Conservation (phyloP, 1,140 invertebrate genomes). For the Cotesia typhae region DNA sequence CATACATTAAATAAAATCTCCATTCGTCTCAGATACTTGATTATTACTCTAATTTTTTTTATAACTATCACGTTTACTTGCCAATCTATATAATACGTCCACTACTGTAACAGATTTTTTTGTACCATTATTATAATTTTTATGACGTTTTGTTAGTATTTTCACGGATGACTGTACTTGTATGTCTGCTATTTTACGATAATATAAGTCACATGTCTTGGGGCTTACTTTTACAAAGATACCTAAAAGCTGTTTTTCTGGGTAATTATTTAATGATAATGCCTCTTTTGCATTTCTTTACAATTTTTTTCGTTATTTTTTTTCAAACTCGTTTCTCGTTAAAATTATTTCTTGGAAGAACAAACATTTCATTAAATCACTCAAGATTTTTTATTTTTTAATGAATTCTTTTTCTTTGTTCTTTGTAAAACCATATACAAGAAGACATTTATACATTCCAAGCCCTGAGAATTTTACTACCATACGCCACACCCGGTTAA, state of each 20-base stretch:
- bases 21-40: constrained; percentile 12
- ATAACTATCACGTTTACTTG: constrained; percentile 1
- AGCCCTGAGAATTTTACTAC: constrained; percentile 27
- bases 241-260: constrained; percentile 11
- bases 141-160: constrained; percentile 1
- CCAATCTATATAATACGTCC: neutral
- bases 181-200: constrained; percentile 11
- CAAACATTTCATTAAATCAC: constrained; percentile 18
- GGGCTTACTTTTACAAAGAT: neutral
- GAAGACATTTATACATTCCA: constrained; percentile 2
- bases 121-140: neutral
- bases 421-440: constrained; percentile 4
- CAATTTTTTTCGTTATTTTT: constrained; percentile 11
- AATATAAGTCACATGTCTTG: neutral
- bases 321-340: constrained; percentile 1
- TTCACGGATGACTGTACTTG: constrained; percentile 23
- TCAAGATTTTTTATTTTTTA: constrained; percentile 10
- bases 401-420: constrained; percentile 3
- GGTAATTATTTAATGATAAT: neutral
- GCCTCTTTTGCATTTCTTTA: constrained; percentile 1
- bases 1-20: constrained; percentile 14
- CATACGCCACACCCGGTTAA: constrained; percentile 36
- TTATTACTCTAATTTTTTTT: neutral
- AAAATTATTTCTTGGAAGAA: constrained; percentile 9
- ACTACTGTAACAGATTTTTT: neutral